Percentiles rank a stretch among this genome's conserved stretches.
These are phyloP conservation scores for Tonatia bakeri DNA, from an alignment of 2,113 vertebrate genomes.

Conservation along the genomic window DNA sequence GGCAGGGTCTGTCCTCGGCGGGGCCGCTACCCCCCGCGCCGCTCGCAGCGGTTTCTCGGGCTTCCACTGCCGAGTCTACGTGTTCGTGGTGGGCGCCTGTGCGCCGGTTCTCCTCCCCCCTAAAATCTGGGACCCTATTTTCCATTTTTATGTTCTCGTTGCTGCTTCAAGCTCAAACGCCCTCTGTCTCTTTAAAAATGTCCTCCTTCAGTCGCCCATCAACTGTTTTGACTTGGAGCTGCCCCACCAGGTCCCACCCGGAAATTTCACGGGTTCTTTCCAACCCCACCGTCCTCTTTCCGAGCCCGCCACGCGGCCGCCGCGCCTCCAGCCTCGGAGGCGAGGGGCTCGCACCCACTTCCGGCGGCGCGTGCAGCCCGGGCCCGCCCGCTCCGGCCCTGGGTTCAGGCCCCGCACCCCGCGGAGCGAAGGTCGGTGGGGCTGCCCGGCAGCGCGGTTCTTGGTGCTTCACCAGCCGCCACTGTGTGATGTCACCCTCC, in stretches of 20 bases:
- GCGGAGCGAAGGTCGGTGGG: not conserved
- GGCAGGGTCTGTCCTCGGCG: not conserved
- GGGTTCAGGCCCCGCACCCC: fast-evolving
- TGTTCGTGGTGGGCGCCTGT: not conserved
- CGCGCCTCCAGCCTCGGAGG: not conserved
- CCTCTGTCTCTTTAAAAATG: not conserved
- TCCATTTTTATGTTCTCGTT: not conserved
- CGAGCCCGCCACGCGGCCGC: fast-evolving
- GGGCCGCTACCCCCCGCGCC: not conserved
- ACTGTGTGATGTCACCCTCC: not conserved
- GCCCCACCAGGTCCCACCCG: too few species aligned
- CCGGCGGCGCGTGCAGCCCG: not conserved
- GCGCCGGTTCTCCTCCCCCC: not conserved
- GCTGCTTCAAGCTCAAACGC: not conserved
- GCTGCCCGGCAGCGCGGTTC: fast-evolving
- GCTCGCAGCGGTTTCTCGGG: not conserved
- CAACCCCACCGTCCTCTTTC: fast-evolving
- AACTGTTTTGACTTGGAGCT: not conserved
- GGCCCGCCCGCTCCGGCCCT: fast-evolving
- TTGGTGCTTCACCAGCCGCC: not conserved
- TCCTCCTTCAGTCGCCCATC: not conserved
- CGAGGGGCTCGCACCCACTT: not conserved
- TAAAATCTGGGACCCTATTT: not conserved
- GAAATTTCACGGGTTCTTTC: not conserved
- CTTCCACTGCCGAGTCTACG: not conserved